Conservation (phyloP, 2,888 invertebrate species). For the Netelia virgata region DNA sequence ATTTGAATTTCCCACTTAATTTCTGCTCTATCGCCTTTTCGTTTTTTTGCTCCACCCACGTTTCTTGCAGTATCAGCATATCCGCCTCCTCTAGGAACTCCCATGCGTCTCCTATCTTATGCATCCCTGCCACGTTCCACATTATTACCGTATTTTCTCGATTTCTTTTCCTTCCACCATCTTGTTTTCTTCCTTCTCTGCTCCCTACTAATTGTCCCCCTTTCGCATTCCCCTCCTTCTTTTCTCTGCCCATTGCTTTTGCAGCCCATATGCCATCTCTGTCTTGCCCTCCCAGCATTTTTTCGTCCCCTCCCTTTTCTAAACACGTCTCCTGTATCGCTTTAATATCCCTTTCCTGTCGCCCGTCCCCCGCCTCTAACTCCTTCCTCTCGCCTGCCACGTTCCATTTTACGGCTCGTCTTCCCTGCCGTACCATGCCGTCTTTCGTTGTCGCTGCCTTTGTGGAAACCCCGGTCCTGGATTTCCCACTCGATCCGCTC, state of each 20-base stretch:
- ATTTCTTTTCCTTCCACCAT: background rate
- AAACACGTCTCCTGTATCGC: too few relatives aligned
- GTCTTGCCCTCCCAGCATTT: background rate
- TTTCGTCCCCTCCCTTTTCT: background rate
- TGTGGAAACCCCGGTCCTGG: background rate
- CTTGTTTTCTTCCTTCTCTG: background rate
- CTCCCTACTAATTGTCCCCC: background rate
- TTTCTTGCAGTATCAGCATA: background rate
- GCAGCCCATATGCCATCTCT: background rate
- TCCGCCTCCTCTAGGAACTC: background rate
- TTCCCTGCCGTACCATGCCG: background rate
- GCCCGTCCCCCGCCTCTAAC: background rate
- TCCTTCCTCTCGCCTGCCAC: too few relatives aligned
- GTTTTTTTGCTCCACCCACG: too few relatives aligned
- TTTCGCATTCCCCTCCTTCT: too few relatives aligned
- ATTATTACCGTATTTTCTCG: conserved; percentile 5
- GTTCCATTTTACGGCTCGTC: too few relatives aligned
- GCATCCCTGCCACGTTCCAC: conserved; percentile 46
- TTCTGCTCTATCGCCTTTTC: too few relatives aligned
- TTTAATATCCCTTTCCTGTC: too few relatives aligned
- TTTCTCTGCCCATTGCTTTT: too few relatives aligned
- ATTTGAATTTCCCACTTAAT: too few relatives aligned
- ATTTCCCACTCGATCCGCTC: background rate
- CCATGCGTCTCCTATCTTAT: too few relatives aligned
- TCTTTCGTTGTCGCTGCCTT: background rate